Base-by-base conservation (phyloP, 2,888 invertebrate genomes). In the Coremacera marginata region DNA sequence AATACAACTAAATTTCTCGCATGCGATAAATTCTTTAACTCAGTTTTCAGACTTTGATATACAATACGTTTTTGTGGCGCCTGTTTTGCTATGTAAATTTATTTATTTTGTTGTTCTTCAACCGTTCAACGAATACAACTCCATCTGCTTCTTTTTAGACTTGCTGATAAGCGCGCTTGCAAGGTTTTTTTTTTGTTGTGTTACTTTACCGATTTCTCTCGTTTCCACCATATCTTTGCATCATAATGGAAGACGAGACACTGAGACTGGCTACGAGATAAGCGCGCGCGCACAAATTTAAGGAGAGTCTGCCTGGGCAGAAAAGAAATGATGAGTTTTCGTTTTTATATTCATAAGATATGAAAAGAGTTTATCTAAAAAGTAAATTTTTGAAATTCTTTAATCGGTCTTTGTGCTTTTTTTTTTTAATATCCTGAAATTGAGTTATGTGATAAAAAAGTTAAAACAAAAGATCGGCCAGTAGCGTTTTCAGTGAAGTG, bases 181-280 rank as follows among this genome's bases (percentile, higher is more conserved):
- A 75, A 81, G 82, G 84, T 87, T 87, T 83, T 82, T 80, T 81
- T 77, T 78, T 80, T 75, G 77, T 75, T 70, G 75, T 71, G 68
- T 76, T 81, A 55, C 57, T 49, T 63, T 9, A 44, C 44, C 44
- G 44, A 44, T 44, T 44, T 9, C 27, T 9, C 44, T 3, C 27
- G 37, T 78, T 80, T 81, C 80, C 80, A 31, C 77, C 82, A 84
- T 88, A 88, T 89, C 88, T 85, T 83, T 83, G 86, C 87, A 89
- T 89, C 89, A 89, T 89, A 89, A 89, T 89, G 89, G 89, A 89
- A 89, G 89, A 89, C 89, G 89, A 89, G 89, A 89, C 89, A 88
- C 87, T 87, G 87, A 89, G 89, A 87, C 89, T 89, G 89, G 89
- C 88, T 88, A 87, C 88, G 86, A 88, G 89, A 89, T 89, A 89